phyloP scores from a whole-genome alignment of 2,888 invertebrate genomes.

The Plebejus anna region DNA sequence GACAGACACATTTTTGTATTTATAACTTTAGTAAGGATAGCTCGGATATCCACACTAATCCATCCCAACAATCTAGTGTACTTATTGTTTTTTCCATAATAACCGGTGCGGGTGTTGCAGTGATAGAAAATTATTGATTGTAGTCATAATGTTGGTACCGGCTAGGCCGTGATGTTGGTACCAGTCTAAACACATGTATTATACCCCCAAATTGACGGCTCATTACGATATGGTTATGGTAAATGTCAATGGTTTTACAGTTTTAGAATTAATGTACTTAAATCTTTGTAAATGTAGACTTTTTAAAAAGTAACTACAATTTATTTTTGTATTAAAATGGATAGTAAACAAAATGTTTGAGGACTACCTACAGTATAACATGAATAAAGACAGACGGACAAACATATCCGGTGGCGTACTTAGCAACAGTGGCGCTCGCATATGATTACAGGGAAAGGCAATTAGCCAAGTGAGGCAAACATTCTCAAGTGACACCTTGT shows the following conservation, averaged over 20 bases:
- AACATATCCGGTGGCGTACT: conserved; percentile 26
- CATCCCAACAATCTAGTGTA: conserved; percentile 56
- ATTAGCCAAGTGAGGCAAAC: conserved; percentile 72
- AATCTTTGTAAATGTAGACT: background rate
- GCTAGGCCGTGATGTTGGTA: conserved; percentile 39
- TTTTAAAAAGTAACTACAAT: background rate
- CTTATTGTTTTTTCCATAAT: conserved; percentile 76
- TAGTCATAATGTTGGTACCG: conserved; percentile 40
- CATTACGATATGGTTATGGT: conserved; percentile 5
- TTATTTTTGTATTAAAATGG: background rate
- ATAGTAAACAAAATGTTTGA: background rate
- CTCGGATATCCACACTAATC: conserved; percentile 49
- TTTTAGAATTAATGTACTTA: background rate
- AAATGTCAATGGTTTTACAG: background rate
- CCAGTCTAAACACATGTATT: conserved; percentile 15
- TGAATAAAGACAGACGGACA: conserved; percentile 4
- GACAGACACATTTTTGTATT: no score
- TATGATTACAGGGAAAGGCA: conserved; percentile 71
- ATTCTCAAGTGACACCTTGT: conserved; percentile 65
- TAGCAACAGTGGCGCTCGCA: conserved; percentile 43
- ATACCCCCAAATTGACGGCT: conserved; percentile 18
- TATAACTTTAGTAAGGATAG: no score
- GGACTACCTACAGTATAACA: background rate
- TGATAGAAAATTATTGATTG: conserved; percentile 76
- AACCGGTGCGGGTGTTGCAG: conserved; percentile 64